Base-by-base conservation (phyloP, 2,797 vertebrate genomes). In the Lutjanus argentimaculatus region DNA sequence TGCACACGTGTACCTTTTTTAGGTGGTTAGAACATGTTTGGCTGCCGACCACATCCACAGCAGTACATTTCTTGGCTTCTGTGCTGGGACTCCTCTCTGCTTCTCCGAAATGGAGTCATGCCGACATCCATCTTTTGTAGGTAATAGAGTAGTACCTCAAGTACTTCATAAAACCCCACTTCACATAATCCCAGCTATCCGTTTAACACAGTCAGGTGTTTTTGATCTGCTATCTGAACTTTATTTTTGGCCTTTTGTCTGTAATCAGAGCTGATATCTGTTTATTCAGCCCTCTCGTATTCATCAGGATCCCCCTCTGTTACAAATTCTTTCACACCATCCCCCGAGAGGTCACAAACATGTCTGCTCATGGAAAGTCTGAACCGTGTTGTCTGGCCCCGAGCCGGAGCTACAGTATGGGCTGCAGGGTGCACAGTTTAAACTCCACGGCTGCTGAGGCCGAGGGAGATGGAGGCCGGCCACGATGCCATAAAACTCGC, bases 321-420 rank as follows among this genome's bases (percentile, higher is more conserved):
- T 36, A 3, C 43, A 62, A 19, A 55, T 87, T 85, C 73, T 67
- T 76, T 82, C 72, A 66, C 76, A 36, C 67, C 69, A n/a, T 88
- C 87, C 76, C 71, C 88, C 19, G 70, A 87, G 91, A 93, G 93
- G 92, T 94, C 93, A 93, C 94, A 93, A 94, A 95, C 89, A 91
- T 80, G 88, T 96, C 96, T 95, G 92, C 95, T 97, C 93, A 94
- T 95, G 97, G 97, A 97, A 98, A 97, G 87, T 97, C 92, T 97
- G 95, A 95, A 89, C 88, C 92, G n/a, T 3, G 13, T 7, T 36
- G 69, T 90, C 93, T 97, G 96, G 96, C 96, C 0, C 3, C 0
- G 10, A 79, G 95, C 96, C 96, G 79, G 56, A 77, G 80, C 78
- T 82, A 75, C 78, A 79, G 30, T 36, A 36, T 36, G 30, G 78